Base-by-base conservation (phyloP, 2,888 invertebrate species). In the Hydrotaea diabolus region DNA sequence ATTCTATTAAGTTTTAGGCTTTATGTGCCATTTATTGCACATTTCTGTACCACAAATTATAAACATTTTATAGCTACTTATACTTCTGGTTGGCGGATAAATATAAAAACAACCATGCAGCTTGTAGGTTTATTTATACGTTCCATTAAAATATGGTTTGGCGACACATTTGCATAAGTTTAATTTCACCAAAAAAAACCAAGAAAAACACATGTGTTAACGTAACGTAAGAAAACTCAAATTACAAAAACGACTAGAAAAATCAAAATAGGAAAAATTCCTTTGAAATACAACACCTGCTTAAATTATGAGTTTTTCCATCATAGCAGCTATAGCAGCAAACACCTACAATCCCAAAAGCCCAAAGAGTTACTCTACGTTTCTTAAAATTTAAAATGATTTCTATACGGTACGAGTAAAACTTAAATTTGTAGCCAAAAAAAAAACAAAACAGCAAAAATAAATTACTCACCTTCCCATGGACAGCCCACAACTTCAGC, bases 401-500 rank as follows among this genome's bases (percentile, higher is more conserved):
- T n/a, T n/a, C n/a, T n/a, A n/a, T n/a, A n/a, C n/a, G n/a, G n/a
- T n/a, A n/a, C n/a, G n/a, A n/a, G n/a, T n/a, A n/a, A n/a, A n/a
- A n/a, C n/a, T n/a, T n/a, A 55, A 1, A 59, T 15, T 26, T 15
- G 15, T 26, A 1, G 5, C 46, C 26, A 66, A 43, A 31, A 19
- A 3, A 31, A 7, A 19, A 46, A 36, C 1, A 5, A 19, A 66
- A 21, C 66, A 82, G 69, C n/a, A 83, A 77, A 82, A 66, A 36
- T 31, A n/a, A 66, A 17, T 57, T 11, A 91, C 94, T 94, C 92
- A 96, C 96, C 96, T 93, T 93, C 94, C 94, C 95, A 96, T 86
- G 93, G 93, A 92, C 97, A 97, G 85, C 97, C 97, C 88, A 96
- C 94, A 87, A 97, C 93, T 93, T 97, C 97, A 77, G 96, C 94